Conservation (phyloP, 2,797 vertebrate species). For the Morus bassanus region DNA sequence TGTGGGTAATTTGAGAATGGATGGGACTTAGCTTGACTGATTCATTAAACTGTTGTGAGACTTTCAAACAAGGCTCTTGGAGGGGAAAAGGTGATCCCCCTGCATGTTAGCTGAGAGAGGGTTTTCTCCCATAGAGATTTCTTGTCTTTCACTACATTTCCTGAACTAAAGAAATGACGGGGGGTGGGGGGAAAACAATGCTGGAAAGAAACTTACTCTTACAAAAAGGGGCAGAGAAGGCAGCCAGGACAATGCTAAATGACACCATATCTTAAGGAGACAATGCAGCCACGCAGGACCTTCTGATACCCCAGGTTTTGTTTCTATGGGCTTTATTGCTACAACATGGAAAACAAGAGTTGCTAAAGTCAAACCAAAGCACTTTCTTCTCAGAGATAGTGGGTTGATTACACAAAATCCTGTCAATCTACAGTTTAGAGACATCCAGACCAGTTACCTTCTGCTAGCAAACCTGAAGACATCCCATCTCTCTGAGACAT, state of each 20-base stretch:
- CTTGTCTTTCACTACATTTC: not conserved
- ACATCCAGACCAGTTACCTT: not conserved
- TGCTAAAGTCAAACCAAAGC: not conserved
- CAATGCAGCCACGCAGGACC: no score
- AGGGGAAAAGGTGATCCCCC: not conserved
- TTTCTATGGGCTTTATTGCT: not conserved
- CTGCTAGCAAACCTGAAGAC: not conserved
- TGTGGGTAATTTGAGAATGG: not conserved
- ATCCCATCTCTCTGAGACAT: not conserved
- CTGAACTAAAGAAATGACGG: not conserved
- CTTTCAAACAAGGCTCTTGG: not conserved
- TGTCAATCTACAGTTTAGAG: not conserved
- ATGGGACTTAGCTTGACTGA: rapidly evolving
- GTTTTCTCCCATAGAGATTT: not conserved
- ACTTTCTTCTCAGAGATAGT: not conserved
- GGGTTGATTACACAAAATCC: not conserved
- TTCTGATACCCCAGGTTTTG: not conserved
- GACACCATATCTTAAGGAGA: not conserved
- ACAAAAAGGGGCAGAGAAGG: not conserved
- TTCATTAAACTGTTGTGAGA: not conserved
- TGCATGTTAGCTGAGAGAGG: not conserved
- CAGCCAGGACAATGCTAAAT: not conserved
- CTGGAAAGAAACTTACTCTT: not conserved
- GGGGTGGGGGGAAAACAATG: not conserved
- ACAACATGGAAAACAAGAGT: not conserved